Percentiles rank a stretch among this genome's conserved stretches.
These are phyloP conservation scores for Sacculina carcini DNA, from an alignment of 2,888 invertebrate species.

Conservation along the genomic window DNA sequence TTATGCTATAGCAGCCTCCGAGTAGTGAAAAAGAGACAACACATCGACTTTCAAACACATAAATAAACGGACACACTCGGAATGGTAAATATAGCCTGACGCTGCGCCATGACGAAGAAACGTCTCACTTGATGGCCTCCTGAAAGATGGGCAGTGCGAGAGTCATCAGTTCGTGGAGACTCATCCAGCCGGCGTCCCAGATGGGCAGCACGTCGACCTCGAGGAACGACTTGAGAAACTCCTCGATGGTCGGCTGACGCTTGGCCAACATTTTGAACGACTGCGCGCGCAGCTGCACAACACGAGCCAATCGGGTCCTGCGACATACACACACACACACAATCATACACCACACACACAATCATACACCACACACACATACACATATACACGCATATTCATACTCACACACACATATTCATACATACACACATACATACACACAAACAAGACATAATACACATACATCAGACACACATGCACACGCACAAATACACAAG, in stretches of 20 bases:
- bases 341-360: too few relatives aligned
- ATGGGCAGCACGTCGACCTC: constrained; percentile 32
- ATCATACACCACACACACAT: too few relatives aligned
- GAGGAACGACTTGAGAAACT: constrained; percentile 28
- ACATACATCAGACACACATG: too few relatives aligned
- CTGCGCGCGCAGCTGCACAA: constrained; percentile 22
- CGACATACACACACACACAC: too few relatives aligned
- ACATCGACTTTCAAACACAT: too few relatives aligned
- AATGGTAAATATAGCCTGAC: background rate
- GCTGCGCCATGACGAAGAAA: background rate
- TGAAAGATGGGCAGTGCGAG: background rate
- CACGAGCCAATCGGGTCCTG: constrained; percentile 20
- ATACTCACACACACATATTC: too few relatives aligned
- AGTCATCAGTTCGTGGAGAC: constrained; percentile 19
- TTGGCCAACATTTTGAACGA: constrained; percentile 25
- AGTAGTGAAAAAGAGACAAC: too few relatives aligned
- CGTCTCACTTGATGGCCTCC: constrained; percentile 1
- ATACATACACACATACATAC: too few relatives aligned
- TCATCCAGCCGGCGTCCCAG: constrained; percentile 41
- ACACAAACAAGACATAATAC: too few relatives aligned
- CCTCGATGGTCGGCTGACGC: constrained; percentile 24
- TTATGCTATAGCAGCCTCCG: too few relatives aligned
- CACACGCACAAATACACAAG: background rate
- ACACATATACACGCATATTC: too few relatives aligned
- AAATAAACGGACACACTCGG: background rate